Evolutionary conservation across 2,113 vertebrate species (phyloP), one percentile per base, ranked within the genome.

Genomic region (Marmota flaviventris): DNA sequence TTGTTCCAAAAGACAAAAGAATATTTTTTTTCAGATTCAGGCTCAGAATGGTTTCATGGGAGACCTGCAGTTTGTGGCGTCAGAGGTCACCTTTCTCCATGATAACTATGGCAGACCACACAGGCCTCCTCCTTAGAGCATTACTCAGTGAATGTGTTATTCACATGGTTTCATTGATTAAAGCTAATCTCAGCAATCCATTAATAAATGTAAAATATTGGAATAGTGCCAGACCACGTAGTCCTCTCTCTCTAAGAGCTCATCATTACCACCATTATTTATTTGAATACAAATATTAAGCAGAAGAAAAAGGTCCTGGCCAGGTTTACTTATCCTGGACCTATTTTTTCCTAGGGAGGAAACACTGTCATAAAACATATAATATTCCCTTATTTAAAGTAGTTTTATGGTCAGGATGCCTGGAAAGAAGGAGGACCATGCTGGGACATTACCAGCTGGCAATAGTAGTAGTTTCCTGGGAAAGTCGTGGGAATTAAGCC

Each of bases 51-150:
- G 5, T 39, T 69, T 86, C 45, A 17, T 48, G 32, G 72, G 72
- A 58, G 5, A 72, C 85, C 29, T 48, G 13, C 12, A 79, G 24
- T 53, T 86, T 17, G 4, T 37, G n/a, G 16, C 24, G 9, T 45
- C 84, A 17, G 10, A 32, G 13, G 14, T 69, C 24, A 79, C 25
- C 34, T 76, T 85, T 81, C 82, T 51, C 29, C 27, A 42, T 27
- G 13, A 27, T 0, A 0, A 2, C 12, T 14, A 2, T 9, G 11
- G 2, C 32, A 65, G 45, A 13, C 27, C n/a, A 81, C 2, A 1
- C 9, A 18, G 1, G n/a, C 32, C 25, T 39, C 37, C 27, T 79
- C 27, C 34, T 56, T 34, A 16, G 0, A 25, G 8, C 7, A 18
- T 34, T 32, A 2, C 27, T 12, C 58, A 20, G 16, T 34, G 14